Base-by-base conservation (phyloP, 2,797 vertebrate genomes). In the Sebastolobus alascanus region DNA sequence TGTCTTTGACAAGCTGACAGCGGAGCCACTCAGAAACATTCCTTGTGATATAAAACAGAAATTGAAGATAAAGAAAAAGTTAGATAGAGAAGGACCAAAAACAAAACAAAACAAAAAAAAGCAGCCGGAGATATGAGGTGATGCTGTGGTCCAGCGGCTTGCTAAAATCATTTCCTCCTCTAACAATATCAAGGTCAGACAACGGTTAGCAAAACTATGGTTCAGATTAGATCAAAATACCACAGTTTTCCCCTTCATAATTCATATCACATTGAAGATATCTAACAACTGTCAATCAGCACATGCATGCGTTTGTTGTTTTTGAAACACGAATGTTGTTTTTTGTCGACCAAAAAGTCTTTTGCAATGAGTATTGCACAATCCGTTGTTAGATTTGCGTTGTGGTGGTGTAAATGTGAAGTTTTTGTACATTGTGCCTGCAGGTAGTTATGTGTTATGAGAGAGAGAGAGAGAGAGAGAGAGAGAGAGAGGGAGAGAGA, bases 291-390 rank as follows among this genome's bases (percentile, higher is more conserved):
- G 85, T 90, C 90, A 68, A 74, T 89, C 83, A 79, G 61, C 78
- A 33, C 55, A n/a, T 20, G 54, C 25, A 73, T 18, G 33, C 14
- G 14, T 82, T 73, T 89, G 77, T 82, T 92, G 77, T 84, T 80
- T 80, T 85, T 85, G 80, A 93, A 89, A 87, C 59, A 63, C 9
- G 46, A 79, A 87, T 64, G 77, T 83, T 84, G 75, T 70, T 88
- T 79, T 78, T 37, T 61, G 29, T 75, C 18, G 9, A 79, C 68
- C n/a, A 68, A 31, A 71, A 69, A 50, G 64, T 67, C 82, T 82
- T 83, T 74, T 40, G 64, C 76, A 84, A 67, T 43, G 33, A 40
- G 40, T 14, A 9, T 84, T 90, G 69, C 65, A 52, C 85, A 89
- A 86, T 50, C 40, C 13, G 5, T 18, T 59, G 65, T 87, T 74